A percentile compares a stretch with the other conserved stretches of the same genome.
Evolutionary conservation across 2,888 invertebrate genomes (phyloP).

Genomic region (Tipula vernalis): DNA sequence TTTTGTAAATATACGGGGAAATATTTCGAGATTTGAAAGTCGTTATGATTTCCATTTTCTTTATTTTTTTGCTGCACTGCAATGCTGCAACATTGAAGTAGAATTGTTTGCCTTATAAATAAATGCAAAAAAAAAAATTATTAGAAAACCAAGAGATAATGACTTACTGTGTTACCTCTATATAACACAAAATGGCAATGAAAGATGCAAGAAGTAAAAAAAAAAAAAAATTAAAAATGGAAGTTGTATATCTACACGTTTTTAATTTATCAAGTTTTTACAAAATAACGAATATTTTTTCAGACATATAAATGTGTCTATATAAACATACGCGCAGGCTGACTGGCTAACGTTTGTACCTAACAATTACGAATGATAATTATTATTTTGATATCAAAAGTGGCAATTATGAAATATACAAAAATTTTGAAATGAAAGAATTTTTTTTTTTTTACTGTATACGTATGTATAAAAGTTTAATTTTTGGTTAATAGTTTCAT

Average conservation of each 20-base stretch:
- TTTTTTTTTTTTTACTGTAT: not conserved
- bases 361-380: not conserved
- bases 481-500: not conserved
- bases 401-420: not conserved
- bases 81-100: no score
- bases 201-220: not conserved
- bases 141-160: not conserved
- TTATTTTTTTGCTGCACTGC: not conserved
- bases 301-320: not conserved
- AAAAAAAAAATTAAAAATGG: not conserved
- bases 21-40: not conserved
- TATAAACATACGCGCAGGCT: not conserved
- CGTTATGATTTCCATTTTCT: not conserved
- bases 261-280: not conserved
- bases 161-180: not conserved
- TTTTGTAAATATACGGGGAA: not conserved
- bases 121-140: not conserved
- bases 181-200: not conserved
- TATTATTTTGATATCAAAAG: not conserved
- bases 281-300: not conserved
- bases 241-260: not conserved
- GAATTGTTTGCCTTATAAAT: not conserved
- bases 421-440: not conserved
- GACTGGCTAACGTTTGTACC: not conserved
- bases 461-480: not conserved